These are phyloP conservation scores for Ctenodactylus gundi DNA, from an alignment of 2,113 vertebrate species.

Conservation along the genomic window DNA sequence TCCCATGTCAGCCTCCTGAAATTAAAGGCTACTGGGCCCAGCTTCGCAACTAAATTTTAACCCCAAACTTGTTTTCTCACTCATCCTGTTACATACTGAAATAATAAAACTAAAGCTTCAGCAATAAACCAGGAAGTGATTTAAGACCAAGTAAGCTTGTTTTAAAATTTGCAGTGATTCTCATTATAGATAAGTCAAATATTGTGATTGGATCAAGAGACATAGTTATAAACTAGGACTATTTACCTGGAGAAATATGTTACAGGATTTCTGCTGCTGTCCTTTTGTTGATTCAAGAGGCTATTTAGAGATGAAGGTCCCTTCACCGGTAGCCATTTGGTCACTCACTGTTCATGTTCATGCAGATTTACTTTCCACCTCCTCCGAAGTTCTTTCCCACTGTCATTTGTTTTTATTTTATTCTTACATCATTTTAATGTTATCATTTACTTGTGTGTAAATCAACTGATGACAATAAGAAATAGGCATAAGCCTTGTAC, in stretches of 20 bases:
- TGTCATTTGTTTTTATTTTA: slow-evolving; percentile 28
- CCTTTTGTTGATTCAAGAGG: background rate
- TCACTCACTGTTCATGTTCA: slow-evolving; percentile 5
- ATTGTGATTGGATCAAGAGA: background rate
- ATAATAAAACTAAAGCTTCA: background rate
- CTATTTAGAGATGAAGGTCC: background rate
- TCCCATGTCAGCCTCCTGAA: too few species aligned
- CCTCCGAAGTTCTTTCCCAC: too few species aligned
- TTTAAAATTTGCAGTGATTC: slow-evolving; percentile 20
- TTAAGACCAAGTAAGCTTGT: slow-evolving; percentile 22
- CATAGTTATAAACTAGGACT: background rate
- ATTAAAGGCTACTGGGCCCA: too few species aligned
- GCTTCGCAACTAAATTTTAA: slow-evolving; percentile 41
- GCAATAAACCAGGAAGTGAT: slow-evolving; percentile 39
- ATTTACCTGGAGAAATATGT: background rate
- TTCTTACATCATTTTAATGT: background rate
- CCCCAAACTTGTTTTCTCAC: slow-evolving; percentile 10
- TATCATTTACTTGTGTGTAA: background rate
- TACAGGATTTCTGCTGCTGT: background rate
- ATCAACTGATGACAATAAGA: background rate
- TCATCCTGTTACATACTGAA: background rate
- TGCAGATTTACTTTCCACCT: too few species aligned
- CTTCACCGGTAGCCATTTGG: background rate
- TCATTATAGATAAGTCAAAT: slow-evolving; percentile 21
- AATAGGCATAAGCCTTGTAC: background rate